Evolutionary conservation across 2,888 invertebrate genomes (phyloP).

Genomic region (Pristionchus maxplancki): DNA sequence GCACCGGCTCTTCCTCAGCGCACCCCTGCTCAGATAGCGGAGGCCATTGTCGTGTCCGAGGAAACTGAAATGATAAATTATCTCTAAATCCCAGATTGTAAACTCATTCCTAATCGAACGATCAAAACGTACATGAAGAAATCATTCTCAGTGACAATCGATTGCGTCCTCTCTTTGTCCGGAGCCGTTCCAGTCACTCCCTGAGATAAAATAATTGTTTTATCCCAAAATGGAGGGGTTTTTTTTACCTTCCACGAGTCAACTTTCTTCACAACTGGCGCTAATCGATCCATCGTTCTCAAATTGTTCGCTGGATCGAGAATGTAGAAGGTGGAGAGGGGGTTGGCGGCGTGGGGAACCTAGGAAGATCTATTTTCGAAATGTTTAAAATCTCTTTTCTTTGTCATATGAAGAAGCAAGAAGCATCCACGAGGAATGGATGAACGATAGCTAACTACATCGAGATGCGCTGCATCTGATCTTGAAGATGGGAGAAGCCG

Average conservation of each 20-base stretch:
- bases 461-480: too few species aligned
- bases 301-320: conserved; percentile 86
- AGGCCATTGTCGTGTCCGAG: conserved; percentile 88
- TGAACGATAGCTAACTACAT: too few species aligned
- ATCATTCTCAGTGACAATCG: conserved; percentile 83
- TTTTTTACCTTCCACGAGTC: conserved; percentile 44
- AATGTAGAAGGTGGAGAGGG: conserved; percentile 81
- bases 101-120: neutral
- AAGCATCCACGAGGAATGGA: too few species aligned
- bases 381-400: neutral
- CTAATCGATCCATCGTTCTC: conserved; percentile 82
- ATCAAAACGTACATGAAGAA: conserved; percentile 83
- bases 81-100: neutral
- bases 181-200: conserved; percentile 83
- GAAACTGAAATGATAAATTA: conserved; percentile 81
- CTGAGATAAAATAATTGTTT: conserved; percentile 75
- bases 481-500: too few species aligned
- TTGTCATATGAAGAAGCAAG: neutral
- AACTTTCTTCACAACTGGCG: conserved; percentile 75
- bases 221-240: too few species aligned
- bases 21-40: conserved; percentile 82
- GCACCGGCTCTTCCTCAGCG: conserved; percentile 81
- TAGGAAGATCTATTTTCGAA: neutral
- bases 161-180: conserved; percentile 81
- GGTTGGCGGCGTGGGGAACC: conserved; percentile 41